Conservation (phyloP, 2,888 invertebrate genomes). For the Cataglyphis livida region DNA sequence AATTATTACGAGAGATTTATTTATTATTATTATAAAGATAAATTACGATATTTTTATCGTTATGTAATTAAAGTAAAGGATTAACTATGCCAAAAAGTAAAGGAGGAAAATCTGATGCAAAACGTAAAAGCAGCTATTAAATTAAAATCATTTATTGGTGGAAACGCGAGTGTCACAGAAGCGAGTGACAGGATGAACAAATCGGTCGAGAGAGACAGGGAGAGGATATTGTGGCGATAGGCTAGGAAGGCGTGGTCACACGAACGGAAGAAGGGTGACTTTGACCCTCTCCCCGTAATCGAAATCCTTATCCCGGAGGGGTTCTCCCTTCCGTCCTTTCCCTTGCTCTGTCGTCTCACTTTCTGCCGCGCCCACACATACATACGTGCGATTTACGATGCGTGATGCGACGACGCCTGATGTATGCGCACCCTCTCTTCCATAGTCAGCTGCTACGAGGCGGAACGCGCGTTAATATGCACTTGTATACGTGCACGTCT, state of each 20-base stretch:
- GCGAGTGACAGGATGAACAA: slow-evolving; percentile 44
- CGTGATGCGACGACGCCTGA: slow-evolving; percentile 76
- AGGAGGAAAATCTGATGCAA: not conserved
- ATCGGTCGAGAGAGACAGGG: slow-evolving; percentile 34
- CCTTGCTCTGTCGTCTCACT: slow-evolving; percentile 61
- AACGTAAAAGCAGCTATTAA: slow-evolving; percentile 64
- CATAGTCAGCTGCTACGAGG: slow-evolving; percentile 42
- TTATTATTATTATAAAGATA: not conserved
- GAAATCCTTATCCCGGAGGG: slow-evolving; percentile 70
- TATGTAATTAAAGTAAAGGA: slow-evolving; percentile 22
- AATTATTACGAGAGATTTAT: not conserved
- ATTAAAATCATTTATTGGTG: slow-evolving; percentile 73
- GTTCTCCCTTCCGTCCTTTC: slow-evolving; percentile 41
- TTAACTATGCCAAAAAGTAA: not conserved
- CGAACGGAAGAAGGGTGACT: slow-evolving; percentile 70
- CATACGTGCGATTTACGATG: slow-evolving; percentile 79
- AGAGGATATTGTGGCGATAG: slow-evolving; percentile 70
- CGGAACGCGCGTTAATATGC: slow-evolving; percentile 53
- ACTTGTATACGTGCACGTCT: slow-evolving; percentile 39
- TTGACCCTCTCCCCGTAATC: slow-evolving; percentile 58
- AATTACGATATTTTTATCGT: not conserved
- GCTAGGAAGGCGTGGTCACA: slow-evolving; percentile 77
- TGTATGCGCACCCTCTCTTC: slow-evolving; percentile 71
- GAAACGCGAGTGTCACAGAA: slow-evolving; percentile 59
- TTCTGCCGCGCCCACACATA: slow-evolving; percentile 63